phyloP scores from a whole-genome alignment of 1,140 invertebrate genomes.

The Homarus americanus region DNA sequence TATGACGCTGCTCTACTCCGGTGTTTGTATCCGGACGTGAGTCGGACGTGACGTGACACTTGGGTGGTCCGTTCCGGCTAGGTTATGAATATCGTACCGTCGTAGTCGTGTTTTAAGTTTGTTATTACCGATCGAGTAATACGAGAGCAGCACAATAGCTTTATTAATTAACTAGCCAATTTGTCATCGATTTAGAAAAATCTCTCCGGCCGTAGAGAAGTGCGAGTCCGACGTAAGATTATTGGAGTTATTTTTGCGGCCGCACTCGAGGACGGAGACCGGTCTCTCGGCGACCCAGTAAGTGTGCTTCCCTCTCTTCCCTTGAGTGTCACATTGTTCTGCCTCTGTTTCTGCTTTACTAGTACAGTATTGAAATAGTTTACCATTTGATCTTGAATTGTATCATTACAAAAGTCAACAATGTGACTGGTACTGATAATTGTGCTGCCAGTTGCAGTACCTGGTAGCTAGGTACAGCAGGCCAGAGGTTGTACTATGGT shows the following conservation, averaged over 20 bases:
- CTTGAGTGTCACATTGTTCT: slow-evolving; percentile 59
- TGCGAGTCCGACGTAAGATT: not conserved
- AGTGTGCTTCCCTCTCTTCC: slow-evolving; percentile 53
- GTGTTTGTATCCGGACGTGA: not conserved
- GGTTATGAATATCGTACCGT: not conserved
- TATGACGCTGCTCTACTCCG: not conserved
- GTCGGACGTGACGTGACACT: not conserved
- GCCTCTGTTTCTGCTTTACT: slow-evolving; percentile 59
- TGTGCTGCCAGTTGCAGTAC: slow-evolving; percentile 53
- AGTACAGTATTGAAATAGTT: slow-evolving; percentile 59
- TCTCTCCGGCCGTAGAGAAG: not conserved
- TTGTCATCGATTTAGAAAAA: not conserved
- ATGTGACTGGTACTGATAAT: slow-evolving; percentile 57
- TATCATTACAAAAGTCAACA: slow-evolving; percentile 61
- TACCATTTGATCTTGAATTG: slow-evolving; percentile 58
- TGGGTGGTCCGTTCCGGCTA: not conserved
- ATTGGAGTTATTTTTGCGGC: not conserved
- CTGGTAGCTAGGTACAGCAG: slow-evolving; percentile 38
- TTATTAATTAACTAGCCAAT: not conserved
- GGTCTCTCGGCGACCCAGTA: slow-evolving; percentile 17
- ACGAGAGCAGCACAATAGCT: slow-evolving; percentile 16
- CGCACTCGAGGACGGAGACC: slow-evolving; percentile 2
- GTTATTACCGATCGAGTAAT: not conserved
- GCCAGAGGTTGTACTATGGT: not conserved
- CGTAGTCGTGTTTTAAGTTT: slow-evolving; percentile 1